A percentile compares a stretch with the other conserved stretches of the same genome.
These are phyloP conservation scores for Ennomos quercinarius DNA, from an alignment of 2,888 invertebrate genomes.

Conservation along the genomic window DNA sequence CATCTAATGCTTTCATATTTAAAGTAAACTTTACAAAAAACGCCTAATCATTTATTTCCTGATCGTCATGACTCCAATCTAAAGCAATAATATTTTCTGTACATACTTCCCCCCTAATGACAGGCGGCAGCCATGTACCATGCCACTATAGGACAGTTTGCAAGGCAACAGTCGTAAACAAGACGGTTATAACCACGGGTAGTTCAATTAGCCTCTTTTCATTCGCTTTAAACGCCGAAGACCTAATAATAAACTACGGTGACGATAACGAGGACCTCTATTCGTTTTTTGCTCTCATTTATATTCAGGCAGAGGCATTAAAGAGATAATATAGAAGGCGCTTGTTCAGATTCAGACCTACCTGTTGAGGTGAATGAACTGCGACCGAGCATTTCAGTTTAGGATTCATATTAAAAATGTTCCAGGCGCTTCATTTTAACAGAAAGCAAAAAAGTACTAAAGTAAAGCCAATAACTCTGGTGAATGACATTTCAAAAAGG, in stretches of 20 bases:
- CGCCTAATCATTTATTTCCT: too few species aligned
- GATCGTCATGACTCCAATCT: too few species aligned
- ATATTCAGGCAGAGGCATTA: slow-evolving; percentile 4
- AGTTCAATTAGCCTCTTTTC: slow-evolving; percentile 18
- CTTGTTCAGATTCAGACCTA: background rate
- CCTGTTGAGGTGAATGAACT: slow-evolving; percentile 19
- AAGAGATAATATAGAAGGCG: slow-evolving; percentile 17
- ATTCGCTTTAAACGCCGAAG: too few species aligned
- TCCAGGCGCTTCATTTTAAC: background rate
- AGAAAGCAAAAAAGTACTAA: background rate
- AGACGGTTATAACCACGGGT: slow-evolving; percentile 9
- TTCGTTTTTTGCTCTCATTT: slow-evolving; percentile 18
- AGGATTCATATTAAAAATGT: slow-evolving; percentile 11
- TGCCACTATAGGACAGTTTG: slow-evolving; percentile 4
- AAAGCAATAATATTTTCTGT: background rate
- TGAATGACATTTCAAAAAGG: slow-evolving; percentile 14
- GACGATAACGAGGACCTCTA: slow-evolving; percentile 5
- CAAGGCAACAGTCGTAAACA: slow-evolving; percentile 16
- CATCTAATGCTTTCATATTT: too few species aligned
- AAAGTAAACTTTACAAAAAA: too few species aligned
- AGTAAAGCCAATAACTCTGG: slow-evolving; percentile 1
- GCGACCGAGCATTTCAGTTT: slow-evolving; percentile 12
- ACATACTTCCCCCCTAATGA: background rate
- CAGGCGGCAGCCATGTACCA: background rate
- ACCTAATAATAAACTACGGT: slow-evolving; percentile 14